Base-by-base conservation (phyloP, 2,113 vertebrate genomes). In the Antigone vipio region DNA sequence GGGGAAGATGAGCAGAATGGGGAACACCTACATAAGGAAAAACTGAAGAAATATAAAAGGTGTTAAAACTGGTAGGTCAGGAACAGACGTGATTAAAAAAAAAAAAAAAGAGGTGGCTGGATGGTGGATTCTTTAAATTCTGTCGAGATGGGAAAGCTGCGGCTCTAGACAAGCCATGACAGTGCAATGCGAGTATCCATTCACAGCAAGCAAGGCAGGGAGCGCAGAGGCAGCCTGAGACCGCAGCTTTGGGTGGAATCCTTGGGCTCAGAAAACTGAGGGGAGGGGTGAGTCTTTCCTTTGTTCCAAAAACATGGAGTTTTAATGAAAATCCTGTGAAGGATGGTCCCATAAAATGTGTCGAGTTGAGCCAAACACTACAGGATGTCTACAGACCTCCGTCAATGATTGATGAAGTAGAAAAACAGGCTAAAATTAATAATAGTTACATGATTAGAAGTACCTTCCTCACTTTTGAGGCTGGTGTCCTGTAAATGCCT, bases 221-320 rank as follows among this genome's bases (percentile, higher is more conserved):
- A 88, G 40, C 1, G 1, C 21, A 44, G 21, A 52, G 21, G 44
- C 68, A 79, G 44, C 29, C n/a, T 75, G 52, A n/a, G 6, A 22
- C 40, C 1, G 3, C 0, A 1, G 42, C 17, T 73, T 12, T 35
- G 6, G 72, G 38, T 27, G 9, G 11, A 29, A 50, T 42, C 5
- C 10, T 34, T 5, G 26, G 22, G n/a, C 42, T 76, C 23, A 73
- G 30, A n/a, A 74, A 82, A 71, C 24, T 9, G 32, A 58, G 50
- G 50, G 24, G 26, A 42, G 27, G 19, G 40, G 5, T 47, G 16
- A 27, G 12, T 29, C 59, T 69, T 52, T 50, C 9, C 17, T 76
- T 68, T 42, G 4, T 68, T 93, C n/a, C 32, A 80, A 89, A 89
- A 49, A 2, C 32, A 26, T 2, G 2, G 32, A 50, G 23, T 47